Conservation (phyloP, 2,888 invertebrate species). For the Cryptus armator region DNA sequence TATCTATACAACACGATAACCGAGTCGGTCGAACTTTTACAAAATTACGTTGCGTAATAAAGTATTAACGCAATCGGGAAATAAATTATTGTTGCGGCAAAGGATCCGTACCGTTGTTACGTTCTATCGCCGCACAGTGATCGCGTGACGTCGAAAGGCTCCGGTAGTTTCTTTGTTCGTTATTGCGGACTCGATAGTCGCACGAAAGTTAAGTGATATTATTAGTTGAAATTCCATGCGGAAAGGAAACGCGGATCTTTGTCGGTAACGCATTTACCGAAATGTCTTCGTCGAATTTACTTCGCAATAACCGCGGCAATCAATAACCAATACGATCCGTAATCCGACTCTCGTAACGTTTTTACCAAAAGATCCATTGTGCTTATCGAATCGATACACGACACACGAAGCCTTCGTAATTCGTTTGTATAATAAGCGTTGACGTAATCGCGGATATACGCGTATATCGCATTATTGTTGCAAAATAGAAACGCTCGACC, state of each 20-base stretch:
- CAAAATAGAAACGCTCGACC: conserved; percentile 30
- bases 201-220: too few species aligned
- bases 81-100: neutral
- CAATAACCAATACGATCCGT: neutral
- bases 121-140: too few species aligned
- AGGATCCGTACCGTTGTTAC: too few species aligned
- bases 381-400: conserved; percentile 6
- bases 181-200: too few species aligned
- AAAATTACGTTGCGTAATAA: conserved; percentile 20
- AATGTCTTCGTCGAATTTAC: too few species aligned
- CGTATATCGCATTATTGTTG: conserved; percentile 36
- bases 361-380: neutral
- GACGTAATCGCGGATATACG: conserved; percentile 27
- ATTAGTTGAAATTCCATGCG: too few species aligned
- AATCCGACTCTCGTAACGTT: neutral
- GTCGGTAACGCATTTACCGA: too few species aligned
- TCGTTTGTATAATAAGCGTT: conserved; percentile 17
- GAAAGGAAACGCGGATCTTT: too few species aligned
- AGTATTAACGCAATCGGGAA: neutral
- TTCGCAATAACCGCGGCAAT: neutral
- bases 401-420: neutral
- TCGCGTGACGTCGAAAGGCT: too few species aligned
- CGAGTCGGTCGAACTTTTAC: neutral
- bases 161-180: too few species aligned
- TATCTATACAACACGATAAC: conserved; percentile 2